These are phyloP conservation scores for Dryas iulia DNA, from an alignment of 1,140 invertebrate genomes.

Conservation along the genomic window DNA sequence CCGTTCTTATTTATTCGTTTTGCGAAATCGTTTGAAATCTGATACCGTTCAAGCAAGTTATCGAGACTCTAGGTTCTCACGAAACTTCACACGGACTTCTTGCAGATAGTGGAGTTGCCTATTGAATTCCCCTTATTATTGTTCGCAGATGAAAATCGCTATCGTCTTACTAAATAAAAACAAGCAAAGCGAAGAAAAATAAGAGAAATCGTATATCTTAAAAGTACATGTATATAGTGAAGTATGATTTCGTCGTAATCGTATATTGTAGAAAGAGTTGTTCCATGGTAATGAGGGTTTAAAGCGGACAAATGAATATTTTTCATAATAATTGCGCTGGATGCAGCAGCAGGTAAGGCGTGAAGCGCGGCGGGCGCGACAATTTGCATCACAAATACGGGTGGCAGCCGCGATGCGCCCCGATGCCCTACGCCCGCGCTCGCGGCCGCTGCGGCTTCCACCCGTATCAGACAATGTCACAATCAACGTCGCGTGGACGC, in stretches of 20 bases:
- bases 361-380: conserved; percentile 63
- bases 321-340: conserved; percentile 73
- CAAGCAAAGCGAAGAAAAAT: background rate
- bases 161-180: conserved; percentile 45
- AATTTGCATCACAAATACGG: conserved; percentile 79
- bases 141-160: conserved; percentile 37
- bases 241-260: conserved; percentile 3
- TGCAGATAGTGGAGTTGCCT: conserved; percentile 52
- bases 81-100: conserved; percentile 74
- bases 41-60: conserved; percentile 71
- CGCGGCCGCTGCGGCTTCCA: conserved; percentile 41
- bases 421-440: conserved; percentile 43
- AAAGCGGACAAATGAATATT: conserved; percentile 75
- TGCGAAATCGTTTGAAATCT: conserved; percentile 79
- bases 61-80: conserved; percentile 62
- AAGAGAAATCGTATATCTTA: too few relatives aligned
- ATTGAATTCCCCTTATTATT: conserved; percentile 69
- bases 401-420: conserved; percentile 54
- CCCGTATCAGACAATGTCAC: conserved; percentile 70
- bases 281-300: conserved; percentile 58
- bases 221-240: background rate
- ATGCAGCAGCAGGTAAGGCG: conserved; percentile 63
- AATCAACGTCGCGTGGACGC: conserved; percentile 75
- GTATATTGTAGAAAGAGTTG: conserved; percentile 33
- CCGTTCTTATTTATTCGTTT: conserved; percentile 77